phyloP scores from a whole-genome alignment of 2,797 vertebrate genomes.

The Tapirus indicus region DNA sequence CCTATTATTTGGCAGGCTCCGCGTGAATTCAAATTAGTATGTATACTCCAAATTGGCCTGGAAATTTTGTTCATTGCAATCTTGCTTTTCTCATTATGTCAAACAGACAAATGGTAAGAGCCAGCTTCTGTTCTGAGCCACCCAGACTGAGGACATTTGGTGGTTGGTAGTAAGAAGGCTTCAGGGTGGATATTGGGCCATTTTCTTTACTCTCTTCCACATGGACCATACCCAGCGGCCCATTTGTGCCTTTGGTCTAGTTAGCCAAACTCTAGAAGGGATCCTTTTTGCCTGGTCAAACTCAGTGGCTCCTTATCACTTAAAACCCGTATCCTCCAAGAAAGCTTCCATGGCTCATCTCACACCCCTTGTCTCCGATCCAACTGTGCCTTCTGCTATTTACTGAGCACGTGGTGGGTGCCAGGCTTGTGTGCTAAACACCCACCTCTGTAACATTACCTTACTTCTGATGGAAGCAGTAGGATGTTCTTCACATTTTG shows the following conservation, averaged over 20 bases:
- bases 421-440: not conserved
- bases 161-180: not conserved
- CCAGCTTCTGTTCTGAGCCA: not conserved
- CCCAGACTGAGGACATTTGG: not conserved
- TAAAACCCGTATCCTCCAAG: not conserved
- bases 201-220: not conserved
- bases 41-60: not conserved
- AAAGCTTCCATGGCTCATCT: not conserved
- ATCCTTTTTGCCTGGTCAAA: not conserved
- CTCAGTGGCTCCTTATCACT: not conserved
- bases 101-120: not conserved
- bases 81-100: slow-evolving; percentile 13
- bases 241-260: not conserved
- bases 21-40: not conserved
- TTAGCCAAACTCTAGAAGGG: not conserved
- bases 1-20: not conserved
- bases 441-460: too few species aligned
- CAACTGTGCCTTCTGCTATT: not conserved
- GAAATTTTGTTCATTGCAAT: not conserved
- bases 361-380: not conserved
- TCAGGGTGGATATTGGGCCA: not conserved
- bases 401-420: not conserved
- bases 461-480: not conserved
- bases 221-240: not conserved
- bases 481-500: not conserved